These are phyloP conservation scores for Limnodromus scolopaceus DNA, from an alignment of 2,797 vertebrate species.

Conservation along the genomic window DNA sequence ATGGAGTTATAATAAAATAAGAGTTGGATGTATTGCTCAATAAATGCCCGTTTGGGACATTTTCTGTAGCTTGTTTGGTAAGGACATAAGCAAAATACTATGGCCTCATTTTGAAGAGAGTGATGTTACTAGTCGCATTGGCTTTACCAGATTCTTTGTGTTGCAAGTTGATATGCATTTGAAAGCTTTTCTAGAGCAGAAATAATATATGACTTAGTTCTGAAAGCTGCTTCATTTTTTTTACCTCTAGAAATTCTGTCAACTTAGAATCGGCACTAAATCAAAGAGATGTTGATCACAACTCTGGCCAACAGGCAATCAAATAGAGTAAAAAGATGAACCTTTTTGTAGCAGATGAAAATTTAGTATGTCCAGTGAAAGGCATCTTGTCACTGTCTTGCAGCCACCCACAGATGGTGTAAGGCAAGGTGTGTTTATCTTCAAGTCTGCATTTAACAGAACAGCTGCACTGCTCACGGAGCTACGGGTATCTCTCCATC, in stretches of 20 bases:
- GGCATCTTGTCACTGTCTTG: not conserved
- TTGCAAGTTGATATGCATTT: not conserved
- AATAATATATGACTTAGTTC: not conserved
- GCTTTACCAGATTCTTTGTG: not conserved
- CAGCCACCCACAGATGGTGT: not conserved
- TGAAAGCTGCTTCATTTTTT: not conserved
- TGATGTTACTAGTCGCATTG: not conserved
- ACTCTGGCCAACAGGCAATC: not conserved
- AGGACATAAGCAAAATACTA: not conserved
- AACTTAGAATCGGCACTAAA: not conserved
- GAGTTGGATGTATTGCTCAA: not conserved
- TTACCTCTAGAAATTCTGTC: not conserved
- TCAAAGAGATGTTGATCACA: not conserved
- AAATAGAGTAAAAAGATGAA: not conserved
- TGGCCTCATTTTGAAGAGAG: not conserved
- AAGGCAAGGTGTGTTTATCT: not conserved
- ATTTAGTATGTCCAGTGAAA: not conserved
- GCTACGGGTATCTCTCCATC: not conserved
- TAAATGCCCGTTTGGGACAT: not conserved
- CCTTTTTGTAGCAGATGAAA: not conserved
- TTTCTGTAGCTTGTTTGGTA: not conserved
- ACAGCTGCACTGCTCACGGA: not conserved
- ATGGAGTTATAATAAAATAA: not conserved
- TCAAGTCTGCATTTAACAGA: constrained; percentile 40
- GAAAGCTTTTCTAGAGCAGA: not conserved